These are phyloP conservation scores for Teleiodes luculella DNA, from an alignment of 2,888 invertebrate species.

Conservation along the genomic window DNA sequence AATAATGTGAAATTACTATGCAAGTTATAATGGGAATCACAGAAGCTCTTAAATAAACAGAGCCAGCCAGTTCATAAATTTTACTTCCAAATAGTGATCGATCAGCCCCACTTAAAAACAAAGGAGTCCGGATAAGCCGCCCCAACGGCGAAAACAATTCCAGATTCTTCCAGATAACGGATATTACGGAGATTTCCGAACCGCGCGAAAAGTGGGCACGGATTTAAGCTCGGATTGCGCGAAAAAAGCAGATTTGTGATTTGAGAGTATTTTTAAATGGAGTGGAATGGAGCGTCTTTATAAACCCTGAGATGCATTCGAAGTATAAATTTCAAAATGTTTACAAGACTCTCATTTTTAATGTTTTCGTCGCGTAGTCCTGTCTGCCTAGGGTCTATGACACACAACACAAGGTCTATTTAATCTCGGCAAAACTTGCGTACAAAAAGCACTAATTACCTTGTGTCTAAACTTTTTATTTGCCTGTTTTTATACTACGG, in stretches of 20 bases:
- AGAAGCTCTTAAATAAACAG: neutral
- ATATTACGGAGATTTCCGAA: constrained; percentile 36
- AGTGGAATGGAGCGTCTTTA: neutral
- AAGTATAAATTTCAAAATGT: no score
- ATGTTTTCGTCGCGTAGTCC: no score
- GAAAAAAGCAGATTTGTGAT: constrained; percentile 11
- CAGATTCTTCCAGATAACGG: constrained; percentile 40
- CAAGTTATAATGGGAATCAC: no score
- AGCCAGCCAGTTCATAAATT: neutral
- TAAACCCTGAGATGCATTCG: neutral
- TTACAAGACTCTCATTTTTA: no score
- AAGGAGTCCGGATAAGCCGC: constrained; percentile 46
- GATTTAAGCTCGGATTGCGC: constrained; percentile 39
- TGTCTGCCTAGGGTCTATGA: no score
- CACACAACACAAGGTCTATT: no score
- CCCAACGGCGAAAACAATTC: constrained; percentile 43
- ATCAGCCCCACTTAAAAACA: neutral
- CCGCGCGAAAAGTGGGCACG: constrained; percentile 30
- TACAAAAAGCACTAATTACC: no score
- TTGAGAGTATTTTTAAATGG: constrained; percentile 1
- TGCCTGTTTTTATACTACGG: no score
- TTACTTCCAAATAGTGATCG: neutral
- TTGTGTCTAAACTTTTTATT: no score
- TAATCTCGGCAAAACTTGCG: no score
- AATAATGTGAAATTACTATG: no score